phyloP scores from a whole-genome alignment of 2,113 vertebrate species.

The Fulmarus glacialis region DNA sequence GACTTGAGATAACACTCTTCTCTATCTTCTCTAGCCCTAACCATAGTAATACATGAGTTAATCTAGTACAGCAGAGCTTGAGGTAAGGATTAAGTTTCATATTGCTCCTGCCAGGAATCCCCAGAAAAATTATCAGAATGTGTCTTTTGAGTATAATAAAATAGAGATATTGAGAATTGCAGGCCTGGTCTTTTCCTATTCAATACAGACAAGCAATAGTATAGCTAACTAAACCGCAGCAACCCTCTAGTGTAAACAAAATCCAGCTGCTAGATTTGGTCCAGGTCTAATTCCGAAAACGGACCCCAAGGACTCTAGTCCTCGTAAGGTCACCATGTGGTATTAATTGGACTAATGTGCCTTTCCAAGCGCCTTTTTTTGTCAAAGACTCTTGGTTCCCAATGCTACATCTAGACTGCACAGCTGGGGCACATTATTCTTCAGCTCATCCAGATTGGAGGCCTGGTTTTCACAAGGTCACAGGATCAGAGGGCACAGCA shows the following conservation, averaged over 20 bases:
- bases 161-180: conserved; percentile 40
- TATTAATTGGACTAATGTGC: conserved; percentile 51
- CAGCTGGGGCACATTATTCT: conserved; percentile 56
- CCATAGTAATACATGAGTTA: not conserved
- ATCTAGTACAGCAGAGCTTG: not conserved
- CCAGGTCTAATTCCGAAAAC: conserved; percentile 48
- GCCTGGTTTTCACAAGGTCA: conserved; percentile 39
- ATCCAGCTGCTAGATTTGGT: conserved; percentile 56
- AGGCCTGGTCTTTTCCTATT: conserved; percentile 21
- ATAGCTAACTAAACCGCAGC: conserved; percentile 29
- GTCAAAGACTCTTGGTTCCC: conserved; percentile 31
- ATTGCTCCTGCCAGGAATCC: conserved; percentile 22
- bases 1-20: not conserved
- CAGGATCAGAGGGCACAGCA: conserved; percentile 25
- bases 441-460: conserved; percentile 12
- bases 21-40: not conserved
- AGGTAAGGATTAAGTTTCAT: conserved; percentile 10
- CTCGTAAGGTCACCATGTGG: conserved; percentile 59
- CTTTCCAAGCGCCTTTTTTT: conserved; percentile 34
- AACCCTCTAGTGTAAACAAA: conserved; percentile 39
- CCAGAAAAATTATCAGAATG: conserved; percentile 54
- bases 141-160: conserved; percentile 49
- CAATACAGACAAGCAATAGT: not conserved
- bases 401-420: conserved; percentile 17
- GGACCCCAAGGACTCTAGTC: conserved; percentile 44